Conservation (phyloP, 1,140 invertebrate genomes). For the Pogonognathellus flavescens region DNA sequence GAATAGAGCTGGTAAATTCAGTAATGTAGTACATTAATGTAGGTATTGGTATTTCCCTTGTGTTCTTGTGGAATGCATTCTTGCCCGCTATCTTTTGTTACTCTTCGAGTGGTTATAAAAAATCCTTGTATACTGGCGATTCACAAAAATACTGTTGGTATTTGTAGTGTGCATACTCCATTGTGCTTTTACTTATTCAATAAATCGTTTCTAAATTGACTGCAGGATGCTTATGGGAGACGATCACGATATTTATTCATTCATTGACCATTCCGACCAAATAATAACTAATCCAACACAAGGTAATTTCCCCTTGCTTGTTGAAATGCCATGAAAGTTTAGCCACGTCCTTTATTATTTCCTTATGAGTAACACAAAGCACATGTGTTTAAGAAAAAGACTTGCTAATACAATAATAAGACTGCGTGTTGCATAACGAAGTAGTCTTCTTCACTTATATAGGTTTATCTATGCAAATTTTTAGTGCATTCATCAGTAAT, state of each 20-base stretch:
- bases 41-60: too few relatives aligned
- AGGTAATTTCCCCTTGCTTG: conserved; percentile 24
- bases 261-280: conserved; percentile 7
- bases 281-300: conserved; percentile 15
- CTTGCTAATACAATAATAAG: too few relatives aligned
- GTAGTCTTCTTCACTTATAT: neutral
- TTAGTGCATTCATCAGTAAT: conserved; percentile 23
- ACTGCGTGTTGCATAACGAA: neutral
- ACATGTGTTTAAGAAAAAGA: neutral
- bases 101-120: too few relatives aligned
- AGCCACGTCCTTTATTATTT: conserved; percentile 28
- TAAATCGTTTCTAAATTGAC: conserved; percentile 20
- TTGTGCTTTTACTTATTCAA: conserved; percentile 9
- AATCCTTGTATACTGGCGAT: too few relatives aligned
- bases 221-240: conserved; percentile 39
- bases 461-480: conserved; percentile 27
- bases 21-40: neutral
- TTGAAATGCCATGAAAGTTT: conserved; percentile 40
- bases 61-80: too few relatives aligned
- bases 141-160: too few relatives aligned
- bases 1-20: neutral
- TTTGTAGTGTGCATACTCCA: neutral
- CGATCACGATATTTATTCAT: conserved; percentile 43
- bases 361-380: conserved; percentile 30
- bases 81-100: too few relatives aligned